phyloP scores from a whole-genome alignment of 2,888 invertebrate genomes.

The Hylaea fasciaria region DNA sequence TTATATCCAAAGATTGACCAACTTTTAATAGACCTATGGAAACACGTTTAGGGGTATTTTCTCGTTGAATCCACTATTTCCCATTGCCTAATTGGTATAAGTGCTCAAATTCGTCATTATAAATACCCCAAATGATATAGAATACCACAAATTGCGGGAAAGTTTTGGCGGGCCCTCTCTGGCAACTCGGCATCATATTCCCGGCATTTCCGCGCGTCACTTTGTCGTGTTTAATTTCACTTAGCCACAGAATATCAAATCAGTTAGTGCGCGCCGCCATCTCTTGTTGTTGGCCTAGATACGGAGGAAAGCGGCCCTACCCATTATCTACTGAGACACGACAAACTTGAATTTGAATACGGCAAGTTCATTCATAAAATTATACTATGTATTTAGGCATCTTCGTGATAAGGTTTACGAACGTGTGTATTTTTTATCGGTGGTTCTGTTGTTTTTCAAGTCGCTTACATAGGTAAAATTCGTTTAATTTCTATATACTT shows the following conservation, averaged over 20 bases:
- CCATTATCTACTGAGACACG: conserved; percentile 64
- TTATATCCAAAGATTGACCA: too few relatives aligned
- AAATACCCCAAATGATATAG: not conserved
- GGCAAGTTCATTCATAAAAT: conserved; percentile 31
- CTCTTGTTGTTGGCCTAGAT: conserved; percentile 71
- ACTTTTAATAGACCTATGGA: too few relatives aligned
- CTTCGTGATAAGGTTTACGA: conserved; percentile 2
- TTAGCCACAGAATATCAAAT: conserved; percentile 46
- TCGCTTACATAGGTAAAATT: too few relatives aligned
- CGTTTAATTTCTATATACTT: not conserved
- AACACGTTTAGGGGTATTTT: too few relatives aligned
- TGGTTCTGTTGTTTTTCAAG: not conserved
- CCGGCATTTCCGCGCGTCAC: conserved; percentile 51
- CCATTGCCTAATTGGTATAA: too few relatives aligned
- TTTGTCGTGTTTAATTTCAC: conserved; percentile 59
- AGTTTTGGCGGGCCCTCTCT: conserved; percentile 6
- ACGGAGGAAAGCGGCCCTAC: conserved; percentile 67
- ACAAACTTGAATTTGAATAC: conserved; percentile 48
- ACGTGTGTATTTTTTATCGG: not conserved
- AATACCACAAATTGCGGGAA: conserved; percentile 1
- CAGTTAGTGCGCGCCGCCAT: conserved; percentile 24
- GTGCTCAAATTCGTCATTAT: not conserved
- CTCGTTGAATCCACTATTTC: too few relatives aligned
- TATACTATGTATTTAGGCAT: not conserved
- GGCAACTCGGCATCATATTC: conserved; percentile 25